Base-by-base conservation (phyloP, 1,140 invertebrate genomes). In the Trichonephila clavipes region DNA sequence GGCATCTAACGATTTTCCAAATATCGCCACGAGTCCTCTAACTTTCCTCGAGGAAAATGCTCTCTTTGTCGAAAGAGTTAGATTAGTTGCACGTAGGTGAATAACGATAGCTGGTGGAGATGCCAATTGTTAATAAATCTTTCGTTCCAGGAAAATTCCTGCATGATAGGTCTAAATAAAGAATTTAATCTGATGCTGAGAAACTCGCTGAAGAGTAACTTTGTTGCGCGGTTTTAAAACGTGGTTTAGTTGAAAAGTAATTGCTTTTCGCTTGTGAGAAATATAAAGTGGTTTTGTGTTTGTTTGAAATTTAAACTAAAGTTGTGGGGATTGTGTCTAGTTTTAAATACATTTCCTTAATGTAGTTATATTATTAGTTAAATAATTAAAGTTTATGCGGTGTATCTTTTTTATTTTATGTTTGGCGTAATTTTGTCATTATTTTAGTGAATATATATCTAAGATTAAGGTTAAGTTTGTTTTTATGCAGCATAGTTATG, bases 81-180 rank as follows among this genome's bases (percentile, higher is more conserved):
- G 12, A 69, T 69, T 21, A 69, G 24, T 24, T 14, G n/a, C 66
- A 69, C 66, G 66, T 28, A 69, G 66, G 24, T 69, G n/a, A 69
- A 14, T 69, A 69, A 69, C 66, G 24, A 69, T 21, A 10, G 24
- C 10, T 69, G n/a, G 21, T 24, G 66, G 2, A 69, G 2, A 21
- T 69, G n/a, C 24, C n/a, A 69, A 69, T 69, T 24, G 66, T 69
- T 21, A 69, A 69, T 69, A 28, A 69, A 69, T 69, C 66, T 69
- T 69, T 12, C 66, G n/a, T 2, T n/a, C 0, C n/a, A 12, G 66
- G n/a, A 69, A 69, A 69, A 69, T 69, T 69, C 51, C 66, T 69
- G n/a, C 66, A n/a, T n/a, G 24, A 69, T 69, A 21, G n/a, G n/a
- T 14, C n/a, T 14, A 24, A 69, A 69, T 69, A 69, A 69, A n/a